Base-by-base conservation (phyloP, 2,113 vertebrate genomes). In the Lasiurus borealis region DNA sequence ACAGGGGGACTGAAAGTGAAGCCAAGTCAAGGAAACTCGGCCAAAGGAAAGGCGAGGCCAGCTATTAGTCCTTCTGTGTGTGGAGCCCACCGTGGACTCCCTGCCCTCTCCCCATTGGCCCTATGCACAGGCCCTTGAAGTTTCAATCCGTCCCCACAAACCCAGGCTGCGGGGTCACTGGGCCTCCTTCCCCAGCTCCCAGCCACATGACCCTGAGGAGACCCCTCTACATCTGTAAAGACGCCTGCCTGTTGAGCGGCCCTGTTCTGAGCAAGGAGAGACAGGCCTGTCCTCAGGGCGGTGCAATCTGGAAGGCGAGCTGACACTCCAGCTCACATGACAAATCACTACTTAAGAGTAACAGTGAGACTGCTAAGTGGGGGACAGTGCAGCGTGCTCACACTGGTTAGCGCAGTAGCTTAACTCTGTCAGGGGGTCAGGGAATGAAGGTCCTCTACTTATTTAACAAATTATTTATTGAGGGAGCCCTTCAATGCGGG, bases 31-130 rank as follows among this genome's bases (percentile, higher is more conserved):
- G 69, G 5, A 69, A 48, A 57, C 5, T 48, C 36, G 2, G 1
- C 29, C 0, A 6, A 50, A n/a, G 9, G 4, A 68, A 36, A 19
- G 68, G 5, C 16, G 0, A 31, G 9, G 72, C 27, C 23, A 6
- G 34, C 27, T 2, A 3, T 21, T 1, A 3, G 9, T 3, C 11
- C 7, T 1, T 1, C 34, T 13, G 8, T 19, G 0, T 0, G 4
- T 0, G 12, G 68, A 6, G 23, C 59, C 89, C 12, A 40, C 31
- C 0, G 10, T 16, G 11, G 27, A 5, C 1, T 0, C 15, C 19
- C 18, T 13, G 34, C 2, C 14, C 25, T n/a, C 40, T 27, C 14
- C 19, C 14, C 19, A 0, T 3, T 3, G 0, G 78, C 25, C 76
- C 36, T 44, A 5, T 3, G 5, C 11, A 7, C 2, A 0, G 3